A percentile compares a stretch with the other conserved stretches of the same genome.
These are phyloP conservation scores for Brachirus orientalis DNA, from an alignment of 2,113 vertebrate genomes.

Conservation along the genomic window DNA sequence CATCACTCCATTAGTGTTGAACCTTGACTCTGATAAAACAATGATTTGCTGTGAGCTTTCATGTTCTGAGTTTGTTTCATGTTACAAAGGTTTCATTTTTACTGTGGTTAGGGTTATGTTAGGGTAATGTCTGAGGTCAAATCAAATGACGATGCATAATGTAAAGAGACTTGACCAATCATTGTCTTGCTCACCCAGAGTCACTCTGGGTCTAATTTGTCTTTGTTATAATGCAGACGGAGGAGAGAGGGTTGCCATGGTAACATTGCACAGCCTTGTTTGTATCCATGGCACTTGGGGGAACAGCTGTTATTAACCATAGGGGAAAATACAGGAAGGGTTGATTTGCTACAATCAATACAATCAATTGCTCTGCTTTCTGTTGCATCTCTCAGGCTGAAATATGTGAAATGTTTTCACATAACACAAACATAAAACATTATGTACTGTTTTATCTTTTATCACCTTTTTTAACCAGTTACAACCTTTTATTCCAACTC, in stretches of 20 bases:
- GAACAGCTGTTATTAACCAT: slow-evolving; percentile 41
- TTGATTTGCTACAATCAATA: slow-evolving; percentile 33
- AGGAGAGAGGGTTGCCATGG: slow-evolving; percentile 46
- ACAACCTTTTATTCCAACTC: too few species aligned
- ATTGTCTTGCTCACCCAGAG: too few species aligned
- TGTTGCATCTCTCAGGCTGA: neutral
- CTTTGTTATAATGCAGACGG: slow-evolving; percentile 7
- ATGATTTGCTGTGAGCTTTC: slow-evolving; percentile 1
- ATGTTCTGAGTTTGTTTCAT: too few species aligned
- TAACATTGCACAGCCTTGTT: slow-evolving; percentile 39
- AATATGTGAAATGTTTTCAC: neutral
- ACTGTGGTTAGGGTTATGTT: too few species aligned
- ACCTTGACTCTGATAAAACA: neutral
- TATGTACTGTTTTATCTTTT: neutral
- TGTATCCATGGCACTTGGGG: slow-evolving; percentile 31
- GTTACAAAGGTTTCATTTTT: too few species aligned
- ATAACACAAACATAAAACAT: neutral
- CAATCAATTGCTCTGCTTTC: slow-evolving; percentile 25
- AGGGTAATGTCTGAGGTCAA: too few species aligned
- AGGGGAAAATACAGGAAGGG: slow-evolving; percentile 34
- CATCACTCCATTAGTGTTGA: neutral
- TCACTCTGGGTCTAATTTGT: slow-evolving; percentile 24
- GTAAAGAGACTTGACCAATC: too few species aligned
- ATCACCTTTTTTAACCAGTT: too few species aligned
- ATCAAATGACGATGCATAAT: too few species aligned